Evolutionary conservation across 2,113 vertebrate species (phyloP), one percentile per base, ranked within the genome.

Genomic region (Cnemophilus loriae): DNA sequence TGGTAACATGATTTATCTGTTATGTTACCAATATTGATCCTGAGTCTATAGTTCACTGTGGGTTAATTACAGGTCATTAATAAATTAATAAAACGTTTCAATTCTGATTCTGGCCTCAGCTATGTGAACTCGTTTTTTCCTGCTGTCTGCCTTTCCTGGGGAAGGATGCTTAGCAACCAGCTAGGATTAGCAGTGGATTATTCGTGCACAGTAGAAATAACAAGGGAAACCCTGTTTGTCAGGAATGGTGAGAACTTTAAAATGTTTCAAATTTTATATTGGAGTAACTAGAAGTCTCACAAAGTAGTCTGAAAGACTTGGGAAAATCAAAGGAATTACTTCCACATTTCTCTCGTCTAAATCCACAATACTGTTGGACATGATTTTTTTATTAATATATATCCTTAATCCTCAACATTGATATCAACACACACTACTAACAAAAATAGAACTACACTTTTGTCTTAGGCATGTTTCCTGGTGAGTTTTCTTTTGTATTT

Each of bases 31-130:
- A 35, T 70, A 96, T 95, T 84, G 93, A 95, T 90, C 80, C 33
- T 32, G 55, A 93, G 82, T 35, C 16, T 37, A 41, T 81, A 86
- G 86, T 75, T 93, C 68, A 60, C 8, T 67, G 47, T 52, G 68
- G 47, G 80, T 89, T 95, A 93, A 95, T 95, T 84, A 44, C 13
- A 37, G 56, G 47, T 50, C 83, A 57, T 90, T 87, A 92, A 87
- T 71, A 93, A 93, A 92, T 84, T 89, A 90, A 93, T 92, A 84
- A 84, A 77, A 55, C 11, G 8, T 17, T 92, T 95, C 0, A 0
- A 78, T 90, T 90, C 39, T 24, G 13, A 47, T 80, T 86, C 39
- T 76, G 41, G 10, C 11, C 21, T 69, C 44, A 93, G 49, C 18
- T 41, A 2, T 70, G 30, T 20, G 64, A 92, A 70, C 4, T n/a